These are phyloP conservation scores for Kryptolebias ocellatus DNA, from an alignment of 2,797 vertebrate species.

Conservation along the genomic window DNA sequence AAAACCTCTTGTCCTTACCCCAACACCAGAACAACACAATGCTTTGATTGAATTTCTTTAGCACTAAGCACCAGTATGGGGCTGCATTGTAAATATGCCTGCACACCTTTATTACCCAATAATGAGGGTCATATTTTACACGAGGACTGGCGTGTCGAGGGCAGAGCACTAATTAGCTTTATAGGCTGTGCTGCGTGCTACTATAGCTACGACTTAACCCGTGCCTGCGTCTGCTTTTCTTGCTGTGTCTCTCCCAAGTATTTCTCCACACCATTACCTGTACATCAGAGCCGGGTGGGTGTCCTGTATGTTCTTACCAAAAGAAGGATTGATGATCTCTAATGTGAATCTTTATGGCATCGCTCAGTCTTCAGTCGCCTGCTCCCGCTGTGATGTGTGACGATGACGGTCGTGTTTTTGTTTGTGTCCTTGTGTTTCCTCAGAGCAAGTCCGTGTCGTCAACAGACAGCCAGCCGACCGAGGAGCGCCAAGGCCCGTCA, in stretches of 20 bases:
- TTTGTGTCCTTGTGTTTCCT: conserved; percentile 18
- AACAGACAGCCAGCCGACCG: conserved; percentile 81
- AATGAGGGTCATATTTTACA: conserved; percentile 76
- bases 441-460: conserved; percentile 88
- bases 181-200: conserved; percentile 36
- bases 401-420: conserved; percentile 3
- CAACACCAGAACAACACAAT: conserved; percentile 44
- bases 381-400: not conserved
- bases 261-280: conserved; percentile 12
- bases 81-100: conserved; percentile 64
- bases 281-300: not conserved
- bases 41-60: conserved; percentile 56
- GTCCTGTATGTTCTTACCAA: conserved; percentile 11
- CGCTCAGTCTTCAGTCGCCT: not conserved
- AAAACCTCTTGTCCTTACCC: conserved; percentile 47
- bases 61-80: conserved; percentile 38
- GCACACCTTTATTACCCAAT: conserved; percentile 67
- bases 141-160: conserved; percentile 49
- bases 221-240: conserved; percentile 55
- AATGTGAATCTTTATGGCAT: not conserved
- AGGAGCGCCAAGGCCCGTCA: conserved; percentile 77
- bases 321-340: conserved; percentile 9
- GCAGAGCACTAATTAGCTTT: conserved; percentile 65
- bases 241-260: conserved; percentile 9
- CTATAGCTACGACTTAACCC: conserved; percentile 39